Evolutionary conservation across 2,113 vertebrate genomes (phyloP).

Genomic region (Pantherophis guttatus): DNA sequence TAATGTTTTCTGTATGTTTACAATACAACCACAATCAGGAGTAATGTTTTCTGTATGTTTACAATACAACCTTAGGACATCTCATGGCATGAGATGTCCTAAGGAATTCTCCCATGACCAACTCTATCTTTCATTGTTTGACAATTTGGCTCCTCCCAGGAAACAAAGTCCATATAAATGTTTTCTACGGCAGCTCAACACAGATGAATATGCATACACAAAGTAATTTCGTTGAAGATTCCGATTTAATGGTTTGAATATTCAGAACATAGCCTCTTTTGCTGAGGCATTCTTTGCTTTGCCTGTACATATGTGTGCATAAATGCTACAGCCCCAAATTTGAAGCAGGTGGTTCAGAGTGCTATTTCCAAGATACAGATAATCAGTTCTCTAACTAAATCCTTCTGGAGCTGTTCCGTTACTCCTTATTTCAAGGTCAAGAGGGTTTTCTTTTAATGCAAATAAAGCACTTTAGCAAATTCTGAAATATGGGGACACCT

Average conservation of each 20-base stretch:
- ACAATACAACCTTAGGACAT: neutral
- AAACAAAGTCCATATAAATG: conserved; percentile 12
- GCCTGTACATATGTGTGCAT: neutral
- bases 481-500: conserved; percentile 3
- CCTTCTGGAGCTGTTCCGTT: conserved; percentile 1
- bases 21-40: neutral
- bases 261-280: conserved; percentile 11
- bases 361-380: conserved; percentile 13
- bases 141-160: neutral
- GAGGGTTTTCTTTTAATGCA: conserved; percentile 31
- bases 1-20: neutral
- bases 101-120: neutral
- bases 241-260: neutral
- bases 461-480: conserved; percentile 24
- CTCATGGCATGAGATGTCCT: neutral
- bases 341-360: neutral
- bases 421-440: conserved; percentile 12
- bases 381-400: conserved; percentile 21
- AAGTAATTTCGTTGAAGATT: neutral
- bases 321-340: neutral
- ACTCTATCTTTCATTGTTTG: neutral
- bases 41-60: neutral
- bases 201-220: neutral
- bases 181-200: neutral
- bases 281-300: neutral